Base-by-base conservation (phyloP, 1,140 invertebrate genomes). In the Drosophila leontia region DNA sequence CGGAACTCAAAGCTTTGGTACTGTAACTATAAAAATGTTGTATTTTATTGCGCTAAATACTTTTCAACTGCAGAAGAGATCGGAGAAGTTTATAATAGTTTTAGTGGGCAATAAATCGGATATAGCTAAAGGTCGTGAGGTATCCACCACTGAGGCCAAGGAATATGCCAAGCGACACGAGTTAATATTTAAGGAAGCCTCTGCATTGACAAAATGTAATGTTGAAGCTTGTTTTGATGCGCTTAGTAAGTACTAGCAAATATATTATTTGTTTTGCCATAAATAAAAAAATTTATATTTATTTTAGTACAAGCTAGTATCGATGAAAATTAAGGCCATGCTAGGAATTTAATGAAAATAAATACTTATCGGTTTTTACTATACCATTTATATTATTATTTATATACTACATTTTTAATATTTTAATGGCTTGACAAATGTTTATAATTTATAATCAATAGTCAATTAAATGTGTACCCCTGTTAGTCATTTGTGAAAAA, bases 141-240 rank as follows among this genome's bases (percentile, higher is more conserved):
- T 55, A 9, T 55, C 51, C 7, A 55, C 12, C 0, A 7, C 12
- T 23, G 51, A 55, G 34, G 51, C 51, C 32, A 35, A 37, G 17
- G 34, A 37, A 5, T 55, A 15, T 23, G 51, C 51, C 34, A 15
- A 23, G 7, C 15, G 7, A 9, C 17, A 37, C 7, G 12, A 23
- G 1, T 15, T 55, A 17, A 15, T 55, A 37, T 55, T 35, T 23
- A 37, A 37, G 34, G 51, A 55, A 55, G 7, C 51, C 17, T 55
- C 34, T 37, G 51, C 51, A 23, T 3, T 7, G 13, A 55, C 17
- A 9, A 37, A 15, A 23, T 15, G 3, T 17, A 37, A 55, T 23
- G 34, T 55, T 12, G 51, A 37, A 4, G 34, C 51, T 15, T 55
- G 34, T 37, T 55, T 55, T 13, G 13, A 55, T 23, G 51, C 37